Evolutionary conservation across 2,113 vertebrate species (phyloP).

Genomic region (Gnathonemus echidnorhynchus): DNA sequence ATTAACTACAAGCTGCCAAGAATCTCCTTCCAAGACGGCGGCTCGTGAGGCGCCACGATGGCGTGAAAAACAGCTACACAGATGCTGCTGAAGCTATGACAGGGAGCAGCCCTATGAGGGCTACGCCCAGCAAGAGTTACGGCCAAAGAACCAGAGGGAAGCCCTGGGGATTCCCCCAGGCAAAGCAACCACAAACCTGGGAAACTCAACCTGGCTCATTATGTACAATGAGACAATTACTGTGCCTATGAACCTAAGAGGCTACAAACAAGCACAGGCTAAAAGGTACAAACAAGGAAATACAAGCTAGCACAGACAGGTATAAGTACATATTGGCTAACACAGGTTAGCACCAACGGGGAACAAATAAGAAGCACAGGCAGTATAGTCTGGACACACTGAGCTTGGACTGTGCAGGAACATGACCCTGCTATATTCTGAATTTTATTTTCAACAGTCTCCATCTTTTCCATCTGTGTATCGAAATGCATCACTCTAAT

Average conservation of each 20-base stretch:
- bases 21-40: background rate
- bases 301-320: background rate
- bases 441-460: background rate
- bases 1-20: background rate
- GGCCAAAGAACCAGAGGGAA: background rate
- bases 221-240: background rate
- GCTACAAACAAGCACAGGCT: background rate
- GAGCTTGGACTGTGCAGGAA: background rate
- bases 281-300: background rate
- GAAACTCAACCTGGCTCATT: background rate
- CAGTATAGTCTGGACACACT: background rate
- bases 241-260: background rate
- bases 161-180: background rate
- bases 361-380: background rate
- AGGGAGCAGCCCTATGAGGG: background rate
- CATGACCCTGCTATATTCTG: background rate
- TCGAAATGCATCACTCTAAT: background rate
- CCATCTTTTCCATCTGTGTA: background rate
- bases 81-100: background rate
- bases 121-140: background rate
- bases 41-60: background rate
- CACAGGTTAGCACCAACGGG: background rate
- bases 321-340: background rate
- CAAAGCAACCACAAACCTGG: background rate
- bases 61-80: background rate